Conservation (phyloP, 2,888 invertebrate species). For the Philopedon plagiatum region DNA sequence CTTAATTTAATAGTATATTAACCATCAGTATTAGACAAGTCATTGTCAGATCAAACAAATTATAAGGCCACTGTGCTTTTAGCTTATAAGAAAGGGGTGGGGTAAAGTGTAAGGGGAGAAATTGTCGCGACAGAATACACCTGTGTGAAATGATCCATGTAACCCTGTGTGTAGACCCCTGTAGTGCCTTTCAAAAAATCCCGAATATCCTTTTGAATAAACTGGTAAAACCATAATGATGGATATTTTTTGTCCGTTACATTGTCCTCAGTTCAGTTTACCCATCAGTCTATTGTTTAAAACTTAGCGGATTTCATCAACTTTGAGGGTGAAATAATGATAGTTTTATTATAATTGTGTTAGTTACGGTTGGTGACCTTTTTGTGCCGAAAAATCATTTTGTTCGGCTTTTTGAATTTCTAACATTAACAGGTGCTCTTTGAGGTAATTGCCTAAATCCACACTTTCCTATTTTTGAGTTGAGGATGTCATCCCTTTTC, state of each 20-base stretch:
- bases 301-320: conserved; percentile 51
- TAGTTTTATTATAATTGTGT: conserved; percentile 53
- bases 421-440: conserved; percentile 39
- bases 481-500: background rate
- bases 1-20: conserved; percentile 6
- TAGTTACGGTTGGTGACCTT: conserved; percentile 49
- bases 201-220: conserved; percentile 56
- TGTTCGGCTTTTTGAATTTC: conserved; percentile 47
- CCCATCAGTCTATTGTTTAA: conserved; percentile 50
- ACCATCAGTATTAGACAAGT: conserved; percentile 12
- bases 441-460: conserved; percentile 40
- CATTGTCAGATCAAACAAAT: conserved; percentile 16
- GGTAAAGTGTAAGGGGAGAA: conserved; percentile 49
- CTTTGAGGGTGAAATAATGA: conserved; percentile 48
- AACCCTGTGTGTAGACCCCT: conserved; percentile 64
- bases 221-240: conserved; percentile 52
- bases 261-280: conserved; percentile 49
- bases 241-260: conserved; percentile 50
- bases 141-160: conserved; percentile 67
- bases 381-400: conserved; percentile 48
- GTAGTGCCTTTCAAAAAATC: conserved; percentile 61
- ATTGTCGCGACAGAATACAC: conserved; percentile 60
- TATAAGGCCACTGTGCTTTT: conserved; percentile 23
- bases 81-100: conserved; percentile 43
- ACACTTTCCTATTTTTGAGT: conserved; percentile 24